Evolutionary conservation across 2,113 vertebrate species (phyloP).

Genomic region (Pogonocichla stellata): DNA sequence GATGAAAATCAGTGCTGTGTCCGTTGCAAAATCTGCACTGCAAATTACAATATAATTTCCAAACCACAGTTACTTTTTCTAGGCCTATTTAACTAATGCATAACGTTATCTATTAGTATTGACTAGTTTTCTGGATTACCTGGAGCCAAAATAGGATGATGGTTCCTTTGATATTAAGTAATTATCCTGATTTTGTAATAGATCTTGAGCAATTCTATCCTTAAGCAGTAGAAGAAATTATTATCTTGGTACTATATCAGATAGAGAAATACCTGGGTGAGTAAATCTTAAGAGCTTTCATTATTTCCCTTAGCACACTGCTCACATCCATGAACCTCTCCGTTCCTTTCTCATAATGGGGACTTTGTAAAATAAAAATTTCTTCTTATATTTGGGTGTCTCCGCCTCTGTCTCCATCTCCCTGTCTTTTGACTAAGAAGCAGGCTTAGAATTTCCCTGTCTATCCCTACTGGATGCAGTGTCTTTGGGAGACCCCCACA

Average conservation of each 20-base stretch:
- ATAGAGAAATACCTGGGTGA: not conserved
- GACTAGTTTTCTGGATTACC: not conserved
- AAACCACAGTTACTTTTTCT: not conserved
- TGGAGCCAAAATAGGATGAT: not conserved
- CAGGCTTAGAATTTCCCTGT: not conserved
- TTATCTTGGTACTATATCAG: not conserved
- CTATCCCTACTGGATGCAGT: not conserved
- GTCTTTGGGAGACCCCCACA: not conserved
- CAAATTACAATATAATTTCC: not conserved
- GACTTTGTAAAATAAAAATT: not conserved
- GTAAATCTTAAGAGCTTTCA: not conserved
- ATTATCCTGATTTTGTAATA: conserved; percentile 17
- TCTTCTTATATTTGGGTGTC: not conserved
- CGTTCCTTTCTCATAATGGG: not conserved
- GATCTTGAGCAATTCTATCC: conserved; percentile 13
- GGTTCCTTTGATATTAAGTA: not conserved
- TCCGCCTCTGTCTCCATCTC: not conserved
- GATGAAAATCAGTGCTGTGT: not conserved
- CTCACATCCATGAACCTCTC: not conserved
- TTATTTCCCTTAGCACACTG: not conserved
- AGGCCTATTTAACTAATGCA: not conserved
- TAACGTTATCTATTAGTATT: not conserved
- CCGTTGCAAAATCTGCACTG: not conserved
- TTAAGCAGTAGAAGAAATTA: not conserved
- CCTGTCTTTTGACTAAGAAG: not conserved